Conservation (phyloP, 2,888 invertebrate species). For the Antitype chi region DNA sequence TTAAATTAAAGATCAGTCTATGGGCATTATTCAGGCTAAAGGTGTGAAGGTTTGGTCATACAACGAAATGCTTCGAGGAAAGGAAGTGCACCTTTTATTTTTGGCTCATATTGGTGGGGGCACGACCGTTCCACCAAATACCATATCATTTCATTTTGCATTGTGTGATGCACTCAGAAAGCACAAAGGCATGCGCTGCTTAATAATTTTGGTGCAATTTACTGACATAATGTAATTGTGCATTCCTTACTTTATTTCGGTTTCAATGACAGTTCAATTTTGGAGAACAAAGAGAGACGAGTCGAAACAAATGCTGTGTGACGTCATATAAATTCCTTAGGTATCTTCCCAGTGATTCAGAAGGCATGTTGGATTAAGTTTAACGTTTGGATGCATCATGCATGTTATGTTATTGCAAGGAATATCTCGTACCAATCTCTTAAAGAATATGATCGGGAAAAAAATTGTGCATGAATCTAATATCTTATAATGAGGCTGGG, state of each 20-base stretch:
- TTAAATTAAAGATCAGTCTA: too few relatives aligned
- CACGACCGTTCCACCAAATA: too few relatives aligned
- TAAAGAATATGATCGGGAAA: not conserved
- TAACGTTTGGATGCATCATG: conserved; percentile 18
- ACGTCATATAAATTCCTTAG: conserved; percentile 43
- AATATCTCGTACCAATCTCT: conserved; percentile 8
- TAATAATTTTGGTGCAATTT: not conserved
- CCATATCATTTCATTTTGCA: not conserved
- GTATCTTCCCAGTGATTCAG: conserved; percentile 48
- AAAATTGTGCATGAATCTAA: too few relatives aligned
- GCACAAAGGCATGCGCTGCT: not conserved
- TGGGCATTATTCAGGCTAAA: too few relatives aligned
- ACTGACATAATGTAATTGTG: not conserved
- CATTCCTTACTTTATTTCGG: conserved; percentile 9
- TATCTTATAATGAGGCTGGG: too few relatives aligned
- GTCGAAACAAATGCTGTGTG: conserved; percentile 33
- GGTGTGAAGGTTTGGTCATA: too few relatives aligned
- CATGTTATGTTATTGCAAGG: conserved; percentile 26
- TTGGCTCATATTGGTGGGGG: too few relatives aligned
- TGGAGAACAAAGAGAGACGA: conserved; percentile 48
- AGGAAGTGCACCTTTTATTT: too few relatives aligned
- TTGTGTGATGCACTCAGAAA: not conserved
- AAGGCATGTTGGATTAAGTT: conserved; percentile 31
- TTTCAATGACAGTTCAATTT: conserved; percentile 52
- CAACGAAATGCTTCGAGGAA: too few relatives aligned